Conservation (phyloP, 2,888 invertebrate species). For the Marronus borbonicus region DNA sequence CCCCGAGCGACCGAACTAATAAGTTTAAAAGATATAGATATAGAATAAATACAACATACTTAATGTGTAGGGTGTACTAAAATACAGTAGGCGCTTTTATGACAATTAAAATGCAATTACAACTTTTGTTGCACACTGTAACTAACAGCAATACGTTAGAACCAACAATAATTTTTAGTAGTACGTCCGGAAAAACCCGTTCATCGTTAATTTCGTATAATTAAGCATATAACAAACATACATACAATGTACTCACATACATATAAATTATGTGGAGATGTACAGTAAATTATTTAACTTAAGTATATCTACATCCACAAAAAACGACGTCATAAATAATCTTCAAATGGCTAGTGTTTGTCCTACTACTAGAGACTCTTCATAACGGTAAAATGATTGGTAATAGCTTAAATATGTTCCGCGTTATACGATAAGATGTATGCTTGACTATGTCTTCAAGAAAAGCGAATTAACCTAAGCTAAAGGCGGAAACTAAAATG, state of each 20-base stretch:
- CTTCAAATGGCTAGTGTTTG: slow-evolving; percentile 9
- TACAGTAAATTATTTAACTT: background rate
- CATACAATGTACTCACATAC: background rate
- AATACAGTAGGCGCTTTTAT: no score
- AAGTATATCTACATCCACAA: background rate
- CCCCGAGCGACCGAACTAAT: no score
- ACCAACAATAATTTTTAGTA: background rate
- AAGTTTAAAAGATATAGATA: no score
- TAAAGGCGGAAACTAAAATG: slow-evolving; percentile 2
- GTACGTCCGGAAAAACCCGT: slow-evolving; percentile 9
- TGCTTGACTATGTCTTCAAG: slow-evolving; percentile 5
- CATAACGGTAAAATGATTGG: slow-evolving; percentile 31
- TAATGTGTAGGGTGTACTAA: no score
- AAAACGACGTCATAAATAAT: slow-evolving; percentile 18
- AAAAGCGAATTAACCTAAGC: background rate
- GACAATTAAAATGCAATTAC: no score
- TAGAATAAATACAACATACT: no score
- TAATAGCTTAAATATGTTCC: slow-evolving; percentile 28
- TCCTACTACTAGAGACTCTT: slow-evolving; percentile 12
- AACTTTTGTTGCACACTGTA: no score
- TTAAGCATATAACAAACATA: slow-evolving; percentile 22
- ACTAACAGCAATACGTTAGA: no score
- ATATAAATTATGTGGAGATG: background rate
- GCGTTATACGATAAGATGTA: background rate
- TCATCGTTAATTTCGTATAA: slow-evolving; percentile 27